Evolutionary conservation across 2,113 vertebrate species (phyloP).

Genomic region (Ardeotis arabs): DNA sequence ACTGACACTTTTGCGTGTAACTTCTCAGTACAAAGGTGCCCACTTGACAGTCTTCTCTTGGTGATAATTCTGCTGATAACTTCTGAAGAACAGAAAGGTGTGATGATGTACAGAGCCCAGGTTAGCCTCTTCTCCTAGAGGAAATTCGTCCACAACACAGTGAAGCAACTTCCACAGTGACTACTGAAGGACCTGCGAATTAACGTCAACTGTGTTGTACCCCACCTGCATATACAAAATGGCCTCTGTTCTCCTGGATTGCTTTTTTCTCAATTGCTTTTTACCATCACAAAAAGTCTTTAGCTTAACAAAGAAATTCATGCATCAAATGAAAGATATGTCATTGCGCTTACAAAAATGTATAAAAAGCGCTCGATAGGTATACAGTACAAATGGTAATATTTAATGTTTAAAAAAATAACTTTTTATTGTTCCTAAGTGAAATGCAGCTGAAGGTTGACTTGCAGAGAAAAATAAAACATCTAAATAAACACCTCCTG

Average conservation of each 20-base stretch:
- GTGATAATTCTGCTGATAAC: neutral
- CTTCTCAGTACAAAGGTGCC: neutral
- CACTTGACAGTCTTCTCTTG: fast-evolving
- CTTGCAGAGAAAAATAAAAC: neutral
- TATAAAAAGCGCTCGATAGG: neutral
- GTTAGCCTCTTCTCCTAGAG: neutral
- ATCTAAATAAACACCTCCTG: neutral
- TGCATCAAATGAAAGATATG: neutral
- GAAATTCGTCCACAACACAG: neutral
- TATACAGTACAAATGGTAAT: neutral
- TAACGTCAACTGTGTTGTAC: neutral
- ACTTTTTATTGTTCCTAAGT: neutral
- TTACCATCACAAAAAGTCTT: neutral
- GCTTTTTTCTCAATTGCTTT: neutral
- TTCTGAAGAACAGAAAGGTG: fast-evolving
- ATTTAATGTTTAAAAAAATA: neutral
- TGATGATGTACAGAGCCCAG: neutral
- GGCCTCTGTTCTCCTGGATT: neutral
- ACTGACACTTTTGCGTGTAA: fast-evolving
- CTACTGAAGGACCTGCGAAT: neutral
- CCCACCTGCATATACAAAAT: neutral
- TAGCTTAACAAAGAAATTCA: neutral
- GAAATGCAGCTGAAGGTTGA: neutral
- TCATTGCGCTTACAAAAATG: neutral
- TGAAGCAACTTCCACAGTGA: neutral